Evolutionary conservation across 2,797 vertebrate species (phyloP).

Genomic region (Nannoperca australis): DNA sequence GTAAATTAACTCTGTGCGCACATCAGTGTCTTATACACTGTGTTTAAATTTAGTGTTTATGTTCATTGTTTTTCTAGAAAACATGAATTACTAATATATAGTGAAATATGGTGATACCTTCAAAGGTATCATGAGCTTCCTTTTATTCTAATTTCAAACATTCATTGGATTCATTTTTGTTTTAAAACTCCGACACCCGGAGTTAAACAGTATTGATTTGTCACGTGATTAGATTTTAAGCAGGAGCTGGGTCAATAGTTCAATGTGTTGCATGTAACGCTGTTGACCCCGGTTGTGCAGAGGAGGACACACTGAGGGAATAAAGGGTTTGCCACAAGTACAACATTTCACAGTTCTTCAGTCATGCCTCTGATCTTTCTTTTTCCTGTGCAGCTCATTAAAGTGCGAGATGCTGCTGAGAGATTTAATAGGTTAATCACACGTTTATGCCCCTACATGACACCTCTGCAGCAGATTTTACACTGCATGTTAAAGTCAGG

Average conservation of each 20-base stretch:
- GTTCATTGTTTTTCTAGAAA: neutral
- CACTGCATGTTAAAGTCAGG: constrained; percentile 29
- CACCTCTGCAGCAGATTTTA: constrained; percentile 29
- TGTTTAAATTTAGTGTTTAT: neutral
- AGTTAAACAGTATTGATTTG: constrained; percentile 79
- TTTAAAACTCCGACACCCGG: constrained; percentile 38
- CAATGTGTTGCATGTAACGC: constrained; percentile 54
- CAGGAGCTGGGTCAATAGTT: constrained; percentile 68
- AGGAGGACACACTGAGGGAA: constrained; percentile 10
- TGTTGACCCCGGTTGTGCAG: constrained; percentile 45
- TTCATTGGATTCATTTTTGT: constrained; percentile 19
- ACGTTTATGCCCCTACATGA: constrained; percentile 24
- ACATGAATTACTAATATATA: neutral
- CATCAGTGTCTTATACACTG: neutral
- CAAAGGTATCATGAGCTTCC: neutral
- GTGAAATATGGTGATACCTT: neutral
- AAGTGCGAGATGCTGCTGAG: constrained; percentile 26
- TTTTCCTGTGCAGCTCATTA: constrained; percentile 1
- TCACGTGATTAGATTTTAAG: constrained; percentile 58
- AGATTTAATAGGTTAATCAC: constrained; percentile 26
- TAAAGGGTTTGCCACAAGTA: neutral
- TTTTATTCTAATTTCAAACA: constrained; percentile 22
- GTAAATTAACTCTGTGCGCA: neutral
- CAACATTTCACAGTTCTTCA: constrained; percentile 15
- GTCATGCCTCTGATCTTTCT: neutral